These are phyloP conservation scores for Brachyistius frenatus DNA, from an alignment of 2,113 vertebrate species.

Conservation along the genomic window DNA sequence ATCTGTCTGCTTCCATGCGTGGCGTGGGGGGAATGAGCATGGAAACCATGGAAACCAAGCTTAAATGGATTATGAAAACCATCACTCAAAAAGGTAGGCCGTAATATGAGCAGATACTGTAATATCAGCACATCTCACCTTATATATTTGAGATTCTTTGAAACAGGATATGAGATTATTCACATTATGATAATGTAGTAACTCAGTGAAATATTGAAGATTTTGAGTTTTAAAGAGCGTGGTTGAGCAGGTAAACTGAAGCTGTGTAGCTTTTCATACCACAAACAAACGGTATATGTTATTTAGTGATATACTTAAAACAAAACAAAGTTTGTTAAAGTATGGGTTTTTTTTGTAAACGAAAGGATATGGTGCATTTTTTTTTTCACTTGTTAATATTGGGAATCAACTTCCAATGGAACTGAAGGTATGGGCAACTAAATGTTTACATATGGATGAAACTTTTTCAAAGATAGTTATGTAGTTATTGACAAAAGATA, in stretches of 20 bases:
- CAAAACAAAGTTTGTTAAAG: too few species aligned
- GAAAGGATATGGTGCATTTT: too few species aligned
- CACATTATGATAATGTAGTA: conserved; percentile 4
- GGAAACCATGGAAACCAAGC: conserved; percentile 19
- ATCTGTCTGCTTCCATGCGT: background rate
- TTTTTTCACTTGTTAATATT: too few species aligned
- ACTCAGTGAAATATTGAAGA: background rate
- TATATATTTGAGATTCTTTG: conserved; percentile 35
- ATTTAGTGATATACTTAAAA: too few species aligned
- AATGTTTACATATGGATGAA: too few species aligned
- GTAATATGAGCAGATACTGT: background rate
- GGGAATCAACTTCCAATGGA: too few species aligned
- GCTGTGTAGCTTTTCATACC: background rate
- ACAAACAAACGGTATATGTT: too few species aligned
- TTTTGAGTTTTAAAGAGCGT: background rate
- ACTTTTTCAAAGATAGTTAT: too few species aligned
- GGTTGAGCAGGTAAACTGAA: background rate
- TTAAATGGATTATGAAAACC: too few species aligned
- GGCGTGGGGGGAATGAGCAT: background rate
- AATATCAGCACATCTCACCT: conserved; percentile 17
- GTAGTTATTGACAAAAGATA: too few species aligned
- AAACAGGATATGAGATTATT: conserved; percentile 47
- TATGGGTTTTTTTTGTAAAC: too few species aligned
- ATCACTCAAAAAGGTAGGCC: conserved; percentile 15
- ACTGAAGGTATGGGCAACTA: too few species aligned